Evolutionary conservation across 2,797 vertebrate genomes (phyloP), one percentile per base, ranked within the genome.

Genomic region (Babyrousa celebensis): DNA sequence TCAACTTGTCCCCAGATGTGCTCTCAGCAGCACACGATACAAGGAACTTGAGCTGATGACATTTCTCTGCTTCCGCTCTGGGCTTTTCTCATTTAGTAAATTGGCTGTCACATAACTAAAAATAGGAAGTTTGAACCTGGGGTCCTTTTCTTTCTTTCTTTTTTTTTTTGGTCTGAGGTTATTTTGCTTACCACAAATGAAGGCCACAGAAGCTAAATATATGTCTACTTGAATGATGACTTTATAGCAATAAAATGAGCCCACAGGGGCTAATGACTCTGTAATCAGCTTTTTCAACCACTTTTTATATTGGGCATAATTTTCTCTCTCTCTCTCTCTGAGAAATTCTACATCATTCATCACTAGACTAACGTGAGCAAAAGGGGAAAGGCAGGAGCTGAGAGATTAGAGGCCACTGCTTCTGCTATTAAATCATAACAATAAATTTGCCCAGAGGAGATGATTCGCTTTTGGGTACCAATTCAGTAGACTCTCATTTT

Each of bases 301-400:
- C 95, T 97, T 98, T 97, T 97, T 97, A 97, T 96, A 97, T 97
- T 97, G 95, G 94, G 96, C 94, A 96, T 98, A 97, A 97, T 97
- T 97, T 96, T 97, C 96, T 96, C 95, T 93, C 96, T 48, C 43
- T 8, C 43, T 48, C 43, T 97, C 97, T 98, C 95, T 95, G 72
- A 98, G 96, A 98, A 97, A 98, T 94, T 97, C 97, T 92, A 95
- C 93, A 97, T 97, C 97, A 97, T 98, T 98, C 97, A 96, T 98
- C 97, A 98, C 94, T 85, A 96, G 94, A 93, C 95, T 98, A 98
- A 98, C 95, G 29, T 97, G 97, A 94, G 92, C 11, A 21, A 94
- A 96, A 79, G 87, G 79, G 72, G 92, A 97, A 95, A 96, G 93
- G 91, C 96, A 83, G 25, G 87, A 95, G 80, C 96, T 40, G 54